A percentile compares a stretch with the other conserved stretches of the same genome.
Evolutionary conservation across 2,797 vertebrate genomes (phyloP).

Genomic region (Potorous gilbertii): DNA sequence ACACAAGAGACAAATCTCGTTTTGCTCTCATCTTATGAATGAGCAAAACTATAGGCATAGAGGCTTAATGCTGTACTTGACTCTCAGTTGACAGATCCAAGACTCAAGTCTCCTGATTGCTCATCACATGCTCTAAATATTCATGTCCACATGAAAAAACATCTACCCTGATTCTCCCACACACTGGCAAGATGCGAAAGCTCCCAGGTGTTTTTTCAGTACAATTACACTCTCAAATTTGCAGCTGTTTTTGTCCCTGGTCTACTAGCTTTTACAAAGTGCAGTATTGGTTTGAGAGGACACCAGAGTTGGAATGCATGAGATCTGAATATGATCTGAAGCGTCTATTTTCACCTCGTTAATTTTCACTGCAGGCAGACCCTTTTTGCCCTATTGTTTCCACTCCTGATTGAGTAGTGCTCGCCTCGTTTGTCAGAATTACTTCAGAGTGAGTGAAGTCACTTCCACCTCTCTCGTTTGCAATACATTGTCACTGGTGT

Average conservation of each 20-base stretch:
- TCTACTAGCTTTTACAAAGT: background rate
- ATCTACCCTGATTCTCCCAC: background rate
- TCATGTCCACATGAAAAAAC: background rate
- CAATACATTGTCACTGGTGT: background rate
- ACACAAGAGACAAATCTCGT: background rate
- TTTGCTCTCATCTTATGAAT: background rate
- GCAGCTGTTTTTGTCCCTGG: background rate
- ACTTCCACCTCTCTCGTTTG: constrained; percentile 32
- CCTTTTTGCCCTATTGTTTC: constrained; percentile 45
- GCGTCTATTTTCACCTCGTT: constrained; percentile 6
- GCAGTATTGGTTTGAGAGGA: constrained; percentile 14
- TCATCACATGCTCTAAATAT: background rate
- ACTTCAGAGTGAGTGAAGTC: background rate
- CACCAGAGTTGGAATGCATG: constrained; percentile 27
- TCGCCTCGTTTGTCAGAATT: constrained; percentile 31
- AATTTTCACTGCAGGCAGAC: constrained; percentile 41
- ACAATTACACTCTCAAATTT: background rate
- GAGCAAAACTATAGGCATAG: background rate
- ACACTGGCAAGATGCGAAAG: background rate
- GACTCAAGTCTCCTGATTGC: background rate
- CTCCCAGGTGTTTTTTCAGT: constrained; percentile 12
- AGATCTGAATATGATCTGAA: constrained; percentile 16
- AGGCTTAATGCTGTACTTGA: background rate
- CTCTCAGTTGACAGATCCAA: background rate
- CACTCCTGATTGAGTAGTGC: background rate